phyloP scores from a whole-genome alignment of 2,888 invertebrate genomes.

The Isotomurus palustris region DNA sequence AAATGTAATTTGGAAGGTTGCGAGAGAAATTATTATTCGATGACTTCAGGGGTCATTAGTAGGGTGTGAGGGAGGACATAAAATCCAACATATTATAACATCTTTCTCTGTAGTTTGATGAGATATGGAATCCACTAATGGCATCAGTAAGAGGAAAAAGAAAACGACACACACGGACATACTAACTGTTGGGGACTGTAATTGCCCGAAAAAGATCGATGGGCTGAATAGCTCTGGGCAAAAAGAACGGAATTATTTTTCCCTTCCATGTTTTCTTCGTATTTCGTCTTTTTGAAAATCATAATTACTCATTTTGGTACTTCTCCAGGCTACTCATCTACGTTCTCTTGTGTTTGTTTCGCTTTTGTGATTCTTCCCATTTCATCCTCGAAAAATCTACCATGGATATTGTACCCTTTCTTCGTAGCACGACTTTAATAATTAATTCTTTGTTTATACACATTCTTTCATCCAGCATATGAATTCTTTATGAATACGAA shows the following conservation, averaged over 20 bases:
- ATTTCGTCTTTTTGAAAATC: constrained; percentile 10
- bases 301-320: constrained; percentile 33
- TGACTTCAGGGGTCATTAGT: background rate
- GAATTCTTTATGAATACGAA: too few relatives aligned
- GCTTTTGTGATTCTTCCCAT: too few relatives aligned
- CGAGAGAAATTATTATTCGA: too few relatives aligned
- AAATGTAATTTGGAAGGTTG: too few relatives aligned
- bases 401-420: too few relatives aligned
- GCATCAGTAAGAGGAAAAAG: background rate
- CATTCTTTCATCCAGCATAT: too few relatives aligned
- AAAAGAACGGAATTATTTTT: constrained; percentile 38
- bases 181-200: constrained; percentile 28
- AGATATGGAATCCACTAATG: constrained; percentile 4
- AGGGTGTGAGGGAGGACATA: constrained; percentile 9
- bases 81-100: constrained; percentile 10
- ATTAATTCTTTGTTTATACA: too few relatives aligned
- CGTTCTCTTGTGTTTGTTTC: background rate
- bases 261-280: constrained; percentile 28
- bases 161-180: constrained; percentile 7
- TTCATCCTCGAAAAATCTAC: too few relatives aligned
- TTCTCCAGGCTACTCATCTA: constrained; percentile 24
- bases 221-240: constrained; percentile 32
- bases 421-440: too few relatives aligned
- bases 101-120: constrained; percentile 10
- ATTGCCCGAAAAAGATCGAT: constrained; percentile 39